Percentiles rank a stretch among this genome's conserved stretches.
Conservation (phyloP, 2,888 invertebrate species). For the Rhamphomyia laevipes region DNA sequence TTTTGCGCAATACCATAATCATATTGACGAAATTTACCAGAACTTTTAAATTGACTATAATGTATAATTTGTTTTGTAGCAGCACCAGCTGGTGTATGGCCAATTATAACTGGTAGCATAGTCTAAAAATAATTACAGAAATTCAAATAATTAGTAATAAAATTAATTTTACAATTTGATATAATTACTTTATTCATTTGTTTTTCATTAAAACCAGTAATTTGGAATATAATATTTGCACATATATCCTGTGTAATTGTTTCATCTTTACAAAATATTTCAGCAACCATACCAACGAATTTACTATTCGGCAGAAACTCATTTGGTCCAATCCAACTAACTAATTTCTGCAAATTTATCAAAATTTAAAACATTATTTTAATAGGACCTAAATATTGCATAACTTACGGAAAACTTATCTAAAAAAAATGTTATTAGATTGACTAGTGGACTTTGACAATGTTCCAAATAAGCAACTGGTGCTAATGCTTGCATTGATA, state of each 20-base stretch:
- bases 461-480: constrained; percentile 55
- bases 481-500: constrained; percentile 53
- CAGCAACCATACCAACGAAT: constrained; percentile 41
- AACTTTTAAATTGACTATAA: constrained; percentile 52
- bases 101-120: constrained; percentile 54
- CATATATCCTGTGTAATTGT: constrained; percentile 48
- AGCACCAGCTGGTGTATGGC: constrained; percentile 57
- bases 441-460: constrained; percentile 41
- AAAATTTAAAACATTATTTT: not conserved
- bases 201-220: constrained; percentile 49
- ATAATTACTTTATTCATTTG: constrained; percentile 34
- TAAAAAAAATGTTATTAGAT: constrained; percentile 37
- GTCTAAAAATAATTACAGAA: constrained; percentile 38
- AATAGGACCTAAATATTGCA: too few relatives aligned
- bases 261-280: constrained; percentile 44
- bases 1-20: constrained; percentile 46
- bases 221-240: constrained; percentile 50
- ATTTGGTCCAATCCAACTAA: constrained; percentile 28
- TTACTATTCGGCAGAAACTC: constrained; percentile 53
- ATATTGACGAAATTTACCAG: constrained; percentile 44
- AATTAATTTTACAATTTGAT: too few relatives aligned
- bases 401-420: constrained; percentile 37
- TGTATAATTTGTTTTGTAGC: constrained; percentile 59
- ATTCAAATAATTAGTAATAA: not conserved
- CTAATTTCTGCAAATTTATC: constrained; percentile 19